Evolutionary conservation across 2,113 vertebrate species (phyloP).

Genomic region (Pandion haliaetus): DNA sequence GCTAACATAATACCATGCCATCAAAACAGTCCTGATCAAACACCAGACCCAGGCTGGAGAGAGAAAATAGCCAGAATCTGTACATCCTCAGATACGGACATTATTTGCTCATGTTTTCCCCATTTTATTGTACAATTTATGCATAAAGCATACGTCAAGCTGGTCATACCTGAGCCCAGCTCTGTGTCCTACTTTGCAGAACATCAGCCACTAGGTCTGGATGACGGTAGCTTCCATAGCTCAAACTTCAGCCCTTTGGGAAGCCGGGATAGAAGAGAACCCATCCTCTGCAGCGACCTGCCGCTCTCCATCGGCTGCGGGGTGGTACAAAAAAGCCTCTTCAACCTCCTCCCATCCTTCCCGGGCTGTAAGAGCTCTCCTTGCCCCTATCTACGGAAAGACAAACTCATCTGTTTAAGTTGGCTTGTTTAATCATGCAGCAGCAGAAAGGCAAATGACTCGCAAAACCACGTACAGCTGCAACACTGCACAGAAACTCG

Average conservation of each 20-base stretch:
- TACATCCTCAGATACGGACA: fast-evolving
- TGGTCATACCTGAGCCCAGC: neutral
- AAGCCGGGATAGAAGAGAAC: fast-evolving
- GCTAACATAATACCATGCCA: fast-evolving
- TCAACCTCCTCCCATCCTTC: neutral
- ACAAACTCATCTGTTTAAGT: neutral
- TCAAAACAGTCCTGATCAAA: neutral
- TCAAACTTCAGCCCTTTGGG: neutral
- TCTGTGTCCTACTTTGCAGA: neutral
- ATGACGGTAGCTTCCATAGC: fast-evolving
- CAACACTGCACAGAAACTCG: no score
- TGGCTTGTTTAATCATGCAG: no score
- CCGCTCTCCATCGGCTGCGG: neutral
- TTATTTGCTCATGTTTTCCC: neutral
- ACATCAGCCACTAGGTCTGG: neutral
- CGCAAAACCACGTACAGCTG: no score
- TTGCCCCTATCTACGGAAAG: fast-evolving
- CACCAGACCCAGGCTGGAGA: no score
- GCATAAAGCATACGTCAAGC: fast-evolving
- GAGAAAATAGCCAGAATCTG: neutral
- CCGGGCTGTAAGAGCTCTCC: neutral
- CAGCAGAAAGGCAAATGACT: neutral
- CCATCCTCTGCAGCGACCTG: neutral
- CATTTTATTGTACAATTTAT: neutral
- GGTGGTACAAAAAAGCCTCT: neutral